Evolutionary conservation across 2,113 vertebrate genomes (phyloP), one percentile per base, ranked within the genome.

Genomic region (Beaufortia kweichowensis): DNA sequence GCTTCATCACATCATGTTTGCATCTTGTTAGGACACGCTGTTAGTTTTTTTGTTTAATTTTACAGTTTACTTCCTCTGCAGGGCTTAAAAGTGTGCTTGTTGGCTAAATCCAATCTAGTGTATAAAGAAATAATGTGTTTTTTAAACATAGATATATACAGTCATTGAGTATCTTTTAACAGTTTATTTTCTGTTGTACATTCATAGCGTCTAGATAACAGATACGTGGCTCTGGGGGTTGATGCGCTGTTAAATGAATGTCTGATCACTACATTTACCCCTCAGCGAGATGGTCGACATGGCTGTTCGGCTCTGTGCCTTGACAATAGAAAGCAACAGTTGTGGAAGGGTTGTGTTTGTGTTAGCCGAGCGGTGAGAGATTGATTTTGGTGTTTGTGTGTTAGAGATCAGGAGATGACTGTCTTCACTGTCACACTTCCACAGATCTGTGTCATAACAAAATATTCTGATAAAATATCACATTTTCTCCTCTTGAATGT

Each of bases 371-470:
- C 62, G 29, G 57, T 62, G 12, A 60, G 74, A 80, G 72, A 75
- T 76, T 62, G 48, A 75, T 79, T 24, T 79, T 0, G 75, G 39
- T 83, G 65, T 63, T 24, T 80, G 75, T 68, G 48, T 75, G 64
- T 29, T 74, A 56, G 80, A 19, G 29, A 53, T 60, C 63, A 55
- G 43, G 57, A 53, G 59, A 53, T 57, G 74, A 72, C 70, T 79
- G 69, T 87, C 78, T 75, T 66, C 57, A 35, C 55, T 31, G 79
- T 82, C 80, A 82, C 75, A 79, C 77, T 74, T 79, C 77, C 77
- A 76, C 56, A 75, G 64, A 63, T 57, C 62, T 59, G 76, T 80
- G 79, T 64, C 61, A 70, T 75, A 31, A 39, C 81, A 76, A 48
- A 77, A 73, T 63, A 70, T 75, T 75, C 75, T 71, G 70, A 68